These are phyloP conservation scores for Puma concolor DNA, from an alignment of 2,113 vertebrate species.

Conservation along the genomic window DNA sequence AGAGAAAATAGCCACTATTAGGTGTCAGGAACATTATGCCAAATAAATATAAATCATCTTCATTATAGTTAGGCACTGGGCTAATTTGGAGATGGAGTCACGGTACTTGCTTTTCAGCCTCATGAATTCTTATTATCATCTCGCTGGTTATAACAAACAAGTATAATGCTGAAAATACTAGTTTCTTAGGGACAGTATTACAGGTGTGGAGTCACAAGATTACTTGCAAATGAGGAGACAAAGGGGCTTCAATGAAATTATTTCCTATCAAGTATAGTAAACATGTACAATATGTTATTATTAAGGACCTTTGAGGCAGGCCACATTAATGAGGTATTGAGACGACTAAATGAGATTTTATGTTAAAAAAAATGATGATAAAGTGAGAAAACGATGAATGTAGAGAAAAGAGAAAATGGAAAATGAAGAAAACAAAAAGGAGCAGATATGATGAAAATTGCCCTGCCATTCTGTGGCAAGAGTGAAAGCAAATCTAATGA, in stretches of 20 bases:
- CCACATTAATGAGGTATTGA: constrained; percentile 63
- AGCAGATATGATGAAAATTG: constrained; percentile 68
- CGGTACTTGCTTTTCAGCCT: constrained; percentile 40
- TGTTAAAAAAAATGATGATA: background rate
- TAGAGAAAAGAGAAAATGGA: background rate
- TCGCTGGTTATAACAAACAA: background rate
- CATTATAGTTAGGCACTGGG: background rate
- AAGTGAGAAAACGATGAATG: constrained; percentile 49
- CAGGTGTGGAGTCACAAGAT: background rate
- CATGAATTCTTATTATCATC: constrained; percentile 68
- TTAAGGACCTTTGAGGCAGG: constrained; percentile 65
- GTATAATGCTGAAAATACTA: constrained; percentile 46
- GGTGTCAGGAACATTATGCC: constrained; percentile 29
- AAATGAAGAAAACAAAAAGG: constrained; percentile 69
- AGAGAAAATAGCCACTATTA: constrained; percentile 54
- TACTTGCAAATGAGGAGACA: constrained; percentile 59
- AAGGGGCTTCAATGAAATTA: constrained; percentile 66
- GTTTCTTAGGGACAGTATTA: background rate
- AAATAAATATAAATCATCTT: constrained; percentile 60
- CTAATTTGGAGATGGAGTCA: background rate
- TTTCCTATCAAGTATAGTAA: constrained; percentile 63
- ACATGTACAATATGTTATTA: constrained; percentile 69
- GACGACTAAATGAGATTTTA: constrained; percentile 68
- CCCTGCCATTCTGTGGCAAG: constrained; percentile 65
- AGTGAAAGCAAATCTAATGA: constrained; percentile 77